A percentile compares a stretch with the other conserved stretches of the same genome.
Evolutionary conservation across 2,113 vertebrate species (phyloP).

Genomic region (Rhinopomastus cyanomelas): DNA sequence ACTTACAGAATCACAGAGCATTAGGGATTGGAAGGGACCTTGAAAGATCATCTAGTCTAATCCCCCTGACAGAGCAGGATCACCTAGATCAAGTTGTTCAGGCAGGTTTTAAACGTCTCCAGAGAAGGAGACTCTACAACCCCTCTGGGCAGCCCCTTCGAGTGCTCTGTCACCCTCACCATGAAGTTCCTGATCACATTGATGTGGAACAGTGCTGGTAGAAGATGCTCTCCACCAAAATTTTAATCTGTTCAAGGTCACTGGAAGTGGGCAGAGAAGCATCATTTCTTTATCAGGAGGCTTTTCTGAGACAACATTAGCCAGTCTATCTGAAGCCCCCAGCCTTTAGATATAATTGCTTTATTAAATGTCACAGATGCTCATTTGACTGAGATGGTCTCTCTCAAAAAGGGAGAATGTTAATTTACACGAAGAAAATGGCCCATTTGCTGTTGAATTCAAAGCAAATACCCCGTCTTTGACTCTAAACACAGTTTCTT

Average conservation of each 20-base stretch:
- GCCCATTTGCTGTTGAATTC: slow-evolving; percentile 34
- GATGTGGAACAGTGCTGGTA: background rate
- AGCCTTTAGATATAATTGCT: slow-evolving; percentile 61
- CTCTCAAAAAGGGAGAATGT: slow-evolving; percentile 37
- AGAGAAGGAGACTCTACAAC: no score
- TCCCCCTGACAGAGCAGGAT: no score
- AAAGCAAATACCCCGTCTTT: slow-evolving; percentile 21
- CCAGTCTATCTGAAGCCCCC: background rate
- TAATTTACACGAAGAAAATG: slow-evolving; percentile 43
- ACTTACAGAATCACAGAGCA: no score
- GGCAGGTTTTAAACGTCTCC: no score
- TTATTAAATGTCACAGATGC: slow-evolving; percentile 50
- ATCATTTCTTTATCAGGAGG: background rate
- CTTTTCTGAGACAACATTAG: background rate
- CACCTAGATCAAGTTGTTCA: no score
- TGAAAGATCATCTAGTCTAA: no score
- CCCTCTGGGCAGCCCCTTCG: no score
- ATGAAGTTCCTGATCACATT: no score
- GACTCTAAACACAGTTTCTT: slow-evolving; percentile 17
- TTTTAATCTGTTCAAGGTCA: slow-evolving; percentile 43
- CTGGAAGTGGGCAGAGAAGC: background rate
- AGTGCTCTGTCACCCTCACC: no score
- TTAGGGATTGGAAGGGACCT: no score
- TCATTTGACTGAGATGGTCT: slow-evolving; percentile 56
- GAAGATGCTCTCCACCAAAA: background rate